phyloP scores from a whole-genome alignment of 2,888 invertebrate species.

The Heteromyza rotundicornis region DNA sequence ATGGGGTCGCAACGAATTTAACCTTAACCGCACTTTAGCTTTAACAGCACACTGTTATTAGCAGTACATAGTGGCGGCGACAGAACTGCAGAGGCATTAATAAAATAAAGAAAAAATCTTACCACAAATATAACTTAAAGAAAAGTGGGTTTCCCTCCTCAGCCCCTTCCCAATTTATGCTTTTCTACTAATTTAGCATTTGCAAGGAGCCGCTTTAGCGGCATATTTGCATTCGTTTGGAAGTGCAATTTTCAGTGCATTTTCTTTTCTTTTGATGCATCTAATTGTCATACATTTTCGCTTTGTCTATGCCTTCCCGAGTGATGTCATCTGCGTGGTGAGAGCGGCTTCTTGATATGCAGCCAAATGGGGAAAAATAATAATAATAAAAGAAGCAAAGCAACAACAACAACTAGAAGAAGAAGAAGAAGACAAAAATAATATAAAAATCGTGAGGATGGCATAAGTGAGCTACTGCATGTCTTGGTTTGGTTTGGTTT shows the following conservation, averaged over 20 bases:
- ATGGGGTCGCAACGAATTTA: not conserved
- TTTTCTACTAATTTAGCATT: not conserved
- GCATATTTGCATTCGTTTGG: slow-evolving; percentile 3
- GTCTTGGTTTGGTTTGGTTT: too few species aligned
- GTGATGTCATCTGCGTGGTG: slow-evolving; percentile 2
- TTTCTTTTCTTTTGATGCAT: slow-evolving; percentile 25
- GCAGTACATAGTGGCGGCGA: not conserved
- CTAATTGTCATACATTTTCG: slow-evolving; percentile 23
- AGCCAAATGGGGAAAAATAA: not conserved
- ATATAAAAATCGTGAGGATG: too few species aligned
- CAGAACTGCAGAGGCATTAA: not conserved
- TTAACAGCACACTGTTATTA: too few species aligned
- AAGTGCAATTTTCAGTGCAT: not conserved
- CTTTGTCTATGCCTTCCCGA: slow-evolving; percentile 5
- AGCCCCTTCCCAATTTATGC: too few species aligned
- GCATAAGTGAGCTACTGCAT: too few species aligned
- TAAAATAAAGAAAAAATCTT: not conserved
- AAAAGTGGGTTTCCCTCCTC: not conserved
- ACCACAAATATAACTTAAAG: not conserved
- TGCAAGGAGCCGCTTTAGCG: not conserved
- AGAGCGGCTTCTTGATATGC: not conserved
- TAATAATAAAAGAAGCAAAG: not conserved
- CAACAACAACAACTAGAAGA: too few species aligned
- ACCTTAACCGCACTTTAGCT: not conserved
- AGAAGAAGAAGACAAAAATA: too few species aligned